These are phyloP conservation scores for Cassiopea andromeda DNA, from an alignment of 30 jellyfish, hydroid and myxozoan genomes.

Conservation along the genomic window DNA sequence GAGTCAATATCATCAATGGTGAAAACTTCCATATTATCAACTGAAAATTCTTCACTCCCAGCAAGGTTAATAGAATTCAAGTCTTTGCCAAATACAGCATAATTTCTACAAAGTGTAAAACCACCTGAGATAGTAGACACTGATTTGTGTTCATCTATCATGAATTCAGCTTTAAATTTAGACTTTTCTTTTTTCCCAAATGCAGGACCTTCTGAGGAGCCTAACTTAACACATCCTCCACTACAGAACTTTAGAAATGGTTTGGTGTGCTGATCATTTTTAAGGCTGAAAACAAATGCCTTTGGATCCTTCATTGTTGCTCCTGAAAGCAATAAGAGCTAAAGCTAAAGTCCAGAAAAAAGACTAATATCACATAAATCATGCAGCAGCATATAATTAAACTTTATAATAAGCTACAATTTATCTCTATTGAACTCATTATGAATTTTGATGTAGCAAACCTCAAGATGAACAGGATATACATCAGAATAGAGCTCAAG, in stretches of 20 bases:
- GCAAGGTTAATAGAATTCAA: neutral
- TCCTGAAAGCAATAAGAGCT: too few species aligned
- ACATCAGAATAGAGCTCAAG: too few species aligned
- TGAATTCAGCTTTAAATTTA: neutral
- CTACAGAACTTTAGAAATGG: neutral
- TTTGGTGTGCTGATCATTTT: neutral
- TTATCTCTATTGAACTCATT: too few species aligned
- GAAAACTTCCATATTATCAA: neutral
- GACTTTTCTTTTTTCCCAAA: neutral
- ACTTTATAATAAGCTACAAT: too few species aligned
- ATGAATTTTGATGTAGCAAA: too few species aligned
- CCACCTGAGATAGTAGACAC: neutral
- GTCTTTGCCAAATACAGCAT: neutral
- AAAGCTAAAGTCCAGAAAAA: too few species aligned
- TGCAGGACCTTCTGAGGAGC: neutral
- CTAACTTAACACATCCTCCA: neutral
- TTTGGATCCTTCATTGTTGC: neutral
- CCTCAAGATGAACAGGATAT: too few species aligned
- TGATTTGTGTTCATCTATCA: neutral
- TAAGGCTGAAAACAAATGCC: constrained; percentile 1
- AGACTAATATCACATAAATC: too few species aligned
- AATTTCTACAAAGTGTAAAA: neutral
- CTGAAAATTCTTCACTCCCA: neutral
- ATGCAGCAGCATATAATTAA: too few species aligned
- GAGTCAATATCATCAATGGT: too few species aligned